phyloP scores from a whole-genome alignment of 2,797 vertebrate species.

The Astyanax mexicanus region DNA sequence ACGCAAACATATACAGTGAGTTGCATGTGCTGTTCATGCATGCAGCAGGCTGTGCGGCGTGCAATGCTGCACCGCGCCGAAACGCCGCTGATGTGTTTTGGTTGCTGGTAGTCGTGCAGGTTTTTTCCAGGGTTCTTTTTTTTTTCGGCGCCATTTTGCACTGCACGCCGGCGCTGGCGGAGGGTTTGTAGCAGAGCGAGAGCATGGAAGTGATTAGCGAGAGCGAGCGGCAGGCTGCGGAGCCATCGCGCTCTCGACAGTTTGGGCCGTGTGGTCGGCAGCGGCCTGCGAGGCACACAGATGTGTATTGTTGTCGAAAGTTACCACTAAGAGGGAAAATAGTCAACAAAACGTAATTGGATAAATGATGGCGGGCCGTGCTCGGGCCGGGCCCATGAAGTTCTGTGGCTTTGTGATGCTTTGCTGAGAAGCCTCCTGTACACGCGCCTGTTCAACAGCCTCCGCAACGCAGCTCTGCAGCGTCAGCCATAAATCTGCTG shows the following conservation, averaged over 20 bases:
- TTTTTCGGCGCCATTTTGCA: background rate
- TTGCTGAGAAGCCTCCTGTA: conserved; percentile 28
- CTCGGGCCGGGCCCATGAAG: conserved; percentile 35
- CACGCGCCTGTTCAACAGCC: background rate
- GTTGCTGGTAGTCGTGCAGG: conserved; percentile 38
- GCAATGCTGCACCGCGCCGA: background rate
- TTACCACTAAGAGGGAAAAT: conserved; percentile 60
- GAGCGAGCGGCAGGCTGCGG: conserved; percentile 42
- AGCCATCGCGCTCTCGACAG: conserved; percentile 44
- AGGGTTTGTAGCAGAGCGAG: conserved; percentile 35
- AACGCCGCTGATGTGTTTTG: conserved; percentile 21
- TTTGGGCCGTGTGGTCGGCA: conserved; percentile 45
- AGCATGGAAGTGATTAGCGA: conserved; percentile 64
- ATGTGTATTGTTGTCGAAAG: conserved; percentile 59
- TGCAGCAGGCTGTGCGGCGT: background rate
- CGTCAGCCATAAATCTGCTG: background rate
- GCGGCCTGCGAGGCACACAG: conserved; percentile 54
- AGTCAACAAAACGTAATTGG: conserved; percentile 62
- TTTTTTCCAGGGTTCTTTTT: conserved; percentile 22
- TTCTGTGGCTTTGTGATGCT: conserved; percentile 41
- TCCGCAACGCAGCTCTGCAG: background rate
- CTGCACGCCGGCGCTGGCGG: conserved; percentile 40
- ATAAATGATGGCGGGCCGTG: conserved; percentile 56
- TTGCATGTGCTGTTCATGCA: conserved; percentile 12
- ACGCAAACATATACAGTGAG: background rate